phyloP scores from a whole-genome alignment of 1,140 invertebrate species.

The Lerema accius region DNA sequence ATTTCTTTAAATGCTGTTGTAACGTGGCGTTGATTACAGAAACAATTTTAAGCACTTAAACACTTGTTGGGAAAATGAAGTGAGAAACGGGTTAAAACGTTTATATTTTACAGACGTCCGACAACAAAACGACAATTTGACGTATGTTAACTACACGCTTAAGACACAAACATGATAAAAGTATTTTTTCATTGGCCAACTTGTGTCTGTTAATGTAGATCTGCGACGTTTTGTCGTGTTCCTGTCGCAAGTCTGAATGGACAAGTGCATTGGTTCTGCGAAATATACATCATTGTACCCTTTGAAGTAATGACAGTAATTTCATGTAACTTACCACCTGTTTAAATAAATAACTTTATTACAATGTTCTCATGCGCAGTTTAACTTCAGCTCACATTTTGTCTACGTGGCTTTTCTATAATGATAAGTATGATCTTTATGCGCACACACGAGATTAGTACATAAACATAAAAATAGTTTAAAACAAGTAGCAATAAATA shows the following conservation, averaged over 20 bases:
- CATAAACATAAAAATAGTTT: too few relatives aligned
- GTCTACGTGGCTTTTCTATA: too few relatives aligned
- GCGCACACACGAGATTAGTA: too few relatives aligned
- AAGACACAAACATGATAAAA: too few relatives aligned
- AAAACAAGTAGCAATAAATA: too few relatives aligned
- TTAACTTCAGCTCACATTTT: background rate
- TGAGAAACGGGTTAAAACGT: constrained; percentile 13
- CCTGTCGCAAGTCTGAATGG: too few relatives aligned
- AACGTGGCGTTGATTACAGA: constrained; percentile 4
- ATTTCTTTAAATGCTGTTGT: background rate
- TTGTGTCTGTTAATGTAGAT: too few relatives aligned
- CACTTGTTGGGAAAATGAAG: background rate
- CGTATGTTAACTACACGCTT: too few relatives aligned
- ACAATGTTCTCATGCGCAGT: constrained; percentile 11
- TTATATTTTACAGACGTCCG: constrained; percentile 4
- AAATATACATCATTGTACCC: constrained; percentile 11
- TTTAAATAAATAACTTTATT: constrained; percentile 30
- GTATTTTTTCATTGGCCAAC: too few relatives aligned
- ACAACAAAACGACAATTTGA: constrained; percentile 7
- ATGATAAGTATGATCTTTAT: too few relatives aligned
- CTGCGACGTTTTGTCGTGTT: too few relatives aligned
- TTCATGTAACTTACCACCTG: constrained; percentile 19
- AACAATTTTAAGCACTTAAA: constrained; percentile 6
- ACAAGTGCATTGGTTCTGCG: too few relatives aligned
- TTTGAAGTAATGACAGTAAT: constrained; percentile 22